phyloP scores from a whole-genome alignment of 2,113 vertebrate genomes.

The Ceratotherium simum region DNA sequence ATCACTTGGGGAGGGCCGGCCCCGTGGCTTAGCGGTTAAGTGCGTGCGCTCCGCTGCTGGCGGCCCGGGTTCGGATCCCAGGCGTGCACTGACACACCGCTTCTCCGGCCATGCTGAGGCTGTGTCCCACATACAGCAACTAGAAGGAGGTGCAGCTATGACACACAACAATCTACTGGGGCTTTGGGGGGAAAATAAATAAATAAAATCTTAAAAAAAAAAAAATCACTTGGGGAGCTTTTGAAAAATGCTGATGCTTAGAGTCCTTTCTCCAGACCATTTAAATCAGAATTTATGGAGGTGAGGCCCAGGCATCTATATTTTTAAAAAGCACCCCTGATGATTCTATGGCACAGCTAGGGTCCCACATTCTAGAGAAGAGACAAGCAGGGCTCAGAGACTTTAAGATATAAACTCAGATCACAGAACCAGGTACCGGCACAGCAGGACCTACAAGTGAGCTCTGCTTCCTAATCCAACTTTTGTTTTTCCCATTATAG shows the following conservation, averaged over 20 bases:
- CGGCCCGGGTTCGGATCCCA: no score
- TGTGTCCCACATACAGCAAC: no score
- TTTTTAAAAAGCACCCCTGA: neutral
- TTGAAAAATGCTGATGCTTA: neutral
- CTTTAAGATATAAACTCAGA: neutral
- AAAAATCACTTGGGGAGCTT: constrained; percentile 24
- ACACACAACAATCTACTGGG: no score
- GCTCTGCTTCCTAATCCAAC: neutral
- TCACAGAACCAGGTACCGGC: neutral
- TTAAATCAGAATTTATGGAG: constrained; percentile 7
- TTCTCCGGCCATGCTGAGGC: no score
- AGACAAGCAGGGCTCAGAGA: constrained; percentile 21
- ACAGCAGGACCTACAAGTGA: neutral
- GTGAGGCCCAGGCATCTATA: neutral
- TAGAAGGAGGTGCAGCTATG: no score
- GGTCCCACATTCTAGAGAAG: neutral
- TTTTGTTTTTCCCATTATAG: neutral
- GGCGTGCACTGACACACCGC: no score
- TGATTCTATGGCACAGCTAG: neutral
- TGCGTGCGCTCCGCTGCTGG: no score
- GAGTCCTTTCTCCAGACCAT: neutral
- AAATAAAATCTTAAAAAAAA: no score
- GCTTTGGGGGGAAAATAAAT: no score
- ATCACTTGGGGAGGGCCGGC: constrained; percentile 23
- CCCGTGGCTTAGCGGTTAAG: no score